phyloP scores from a whole-genome alignment of 2,113 vertebrate species.

The Oophaga pumilio region DNA sequence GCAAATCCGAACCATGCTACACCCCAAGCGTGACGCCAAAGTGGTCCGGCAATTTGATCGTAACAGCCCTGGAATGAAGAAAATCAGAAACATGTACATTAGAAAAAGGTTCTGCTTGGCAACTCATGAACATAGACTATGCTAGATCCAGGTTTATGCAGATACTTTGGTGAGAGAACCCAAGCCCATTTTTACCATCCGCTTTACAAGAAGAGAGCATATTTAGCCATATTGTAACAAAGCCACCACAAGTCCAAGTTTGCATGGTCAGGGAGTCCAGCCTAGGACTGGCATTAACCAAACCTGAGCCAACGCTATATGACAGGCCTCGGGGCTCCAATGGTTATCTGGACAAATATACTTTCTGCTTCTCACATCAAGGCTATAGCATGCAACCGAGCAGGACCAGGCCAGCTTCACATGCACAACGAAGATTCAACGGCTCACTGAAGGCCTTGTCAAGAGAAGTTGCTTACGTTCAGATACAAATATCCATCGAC shows the following conservation, averaged over 20 bases:
- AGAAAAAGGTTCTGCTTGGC: background rate
- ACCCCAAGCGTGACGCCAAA: slow-evolving; percentile 75
- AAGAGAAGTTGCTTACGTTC: slow-evolving; percentile 63
- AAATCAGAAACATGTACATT: background rate
- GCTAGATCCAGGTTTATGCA: background rate
- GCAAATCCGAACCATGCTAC: slow-evolving; percentile 85
- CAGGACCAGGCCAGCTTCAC: too few species aligned
- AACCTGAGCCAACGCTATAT: background rate
- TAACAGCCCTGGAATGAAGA: slow-evolving; percentile 74
- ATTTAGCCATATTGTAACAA: background rate
- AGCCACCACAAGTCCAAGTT: background rate
- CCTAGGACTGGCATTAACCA: background rate
- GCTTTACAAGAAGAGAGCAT: background rate
- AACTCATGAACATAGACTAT: background rate
- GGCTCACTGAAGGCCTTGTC: too few species aligned
- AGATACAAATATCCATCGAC: slow-evolving; percentile 66
- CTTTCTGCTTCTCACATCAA: background rate
- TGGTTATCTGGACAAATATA: background rate
- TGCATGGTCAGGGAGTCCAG: background rate
- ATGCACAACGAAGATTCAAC: too few species aligned
- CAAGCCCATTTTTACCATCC: background rate
- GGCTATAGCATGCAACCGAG: background rate
- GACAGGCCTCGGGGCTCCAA: background rate
- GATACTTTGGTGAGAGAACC: background rate
- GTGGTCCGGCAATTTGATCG: slow-evolving; percentile 70